Base-by-base conservation (phyloP, 1,140 invertebrate species). In the Pantala flavescens region DNA sequence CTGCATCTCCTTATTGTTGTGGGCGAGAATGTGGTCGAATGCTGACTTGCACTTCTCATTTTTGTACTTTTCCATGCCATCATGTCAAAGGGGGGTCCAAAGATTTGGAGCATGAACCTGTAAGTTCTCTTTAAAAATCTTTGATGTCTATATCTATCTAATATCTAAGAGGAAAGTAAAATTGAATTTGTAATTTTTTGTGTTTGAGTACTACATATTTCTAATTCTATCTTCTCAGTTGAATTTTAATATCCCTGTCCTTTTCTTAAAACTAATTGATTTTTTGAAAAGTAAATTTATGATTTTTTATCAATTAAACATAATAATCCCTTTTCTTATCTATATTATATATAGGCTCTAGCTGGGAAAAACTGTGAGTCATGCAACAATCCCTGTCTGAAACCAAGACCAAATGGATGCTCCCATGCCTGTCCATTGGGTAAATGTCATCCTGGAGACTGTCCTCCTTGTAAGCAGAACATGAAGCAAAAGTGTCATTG, bases 401-500 rank as follows among this genome's bases (percentile, higher is more conserved):
- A 90, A 74, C 79, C 86, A 9, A 85, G 93, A 73, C 91, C 91
- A 1, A 80, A 85, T 10, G 93, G 91, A 10, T 98, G 96, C 81
- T 84, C 81, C 11, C 96, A 98, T 82, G 82, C 83, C 24, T 97
- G 95, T 83, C 80, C 86, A 0, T 87, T 87, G 74, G 82, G 86
- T 0, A 16, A 63, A 16, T 97, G 95, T 80, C 95, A 97, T 82
- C 86, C 89, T 19, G 86, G 86, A 0, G 82, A 84, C 0, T 93
- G 91, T 79, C 83, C 84, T 3, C 86, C 87, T 0, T 97, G 95
- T 81, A 87, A 86, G 70, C 87, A 90, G 75, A 85, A 91, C 79
- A 83, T 95, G 21, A 87, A 90, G 78, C 83, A 89, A 71, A 83
- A 87, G 43, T 97, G 95, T 78, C 91, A 95, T 80, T 97, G 95